Conservation (phyloP, 2,797 vertebrate genomes). For the Dryobates pubescens region DNA sequence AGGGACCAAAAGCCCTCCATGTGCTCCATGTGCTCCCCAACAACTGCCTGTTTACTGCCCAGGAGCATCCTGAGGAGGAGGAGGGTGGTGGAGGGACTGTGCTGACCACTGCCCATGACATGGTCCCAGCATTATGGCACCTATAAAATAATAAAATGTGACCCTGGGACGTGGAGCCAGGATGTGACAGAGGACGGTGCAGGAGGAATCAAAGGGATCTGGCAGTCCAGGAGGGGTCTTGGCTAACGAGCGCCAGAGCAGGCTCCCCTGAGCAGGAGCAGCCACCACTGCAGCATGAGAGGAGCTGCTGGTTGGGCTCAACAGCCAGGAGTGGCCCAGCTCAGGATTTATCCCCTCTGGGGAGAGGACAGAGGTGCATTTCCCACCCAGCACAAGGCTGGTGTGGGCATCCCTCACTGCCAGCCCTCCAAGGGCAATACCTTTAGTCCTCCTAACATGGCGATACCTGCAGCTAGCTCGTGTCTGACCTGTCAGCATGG, state of each 20-base stretch:
- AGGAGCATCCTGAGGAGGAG: neutral
- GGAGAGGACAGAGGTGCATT: neutral
- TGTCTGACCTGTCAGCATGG: neutral
- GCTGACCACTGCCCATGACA: rapidly evolving
- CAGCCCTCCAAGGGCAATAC: rapidly evolving
- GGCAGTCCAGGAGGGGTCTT: neutral
- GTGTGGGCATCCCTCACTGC: neutral
- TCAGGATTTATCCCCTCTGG: neutral
- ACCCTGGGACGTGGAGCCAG: rapidly evolving
- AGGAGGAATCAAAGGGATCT: constrained; percentile 27
- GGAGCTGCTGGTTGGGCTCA: neutral
- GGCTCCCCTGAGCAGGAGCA: neutral
- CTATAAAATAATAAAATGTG: constrained; percentile 48
- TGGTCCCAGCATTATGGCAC: neutral
- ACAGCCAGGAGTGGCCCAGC: neutral
- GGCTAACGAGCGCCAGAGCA: rapidly evolving
- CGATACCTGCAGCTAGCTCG: neutral
- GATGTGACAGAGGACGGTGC: neutral
- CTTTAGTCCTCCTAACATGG: neutral
- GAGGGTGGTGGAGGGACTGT: rapidly evolving
- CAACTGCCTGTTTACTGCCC: neutral
- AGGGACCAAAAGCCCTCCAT: neutral
- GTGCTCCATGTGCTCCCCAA: neutral
- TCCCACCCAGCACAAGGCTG: neutral
- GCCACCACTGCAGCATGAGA: neutral